phyloP scores from a whole-genome alignment of 2,888 invertebrate species.

The Latrodectus elegans region DNA sequence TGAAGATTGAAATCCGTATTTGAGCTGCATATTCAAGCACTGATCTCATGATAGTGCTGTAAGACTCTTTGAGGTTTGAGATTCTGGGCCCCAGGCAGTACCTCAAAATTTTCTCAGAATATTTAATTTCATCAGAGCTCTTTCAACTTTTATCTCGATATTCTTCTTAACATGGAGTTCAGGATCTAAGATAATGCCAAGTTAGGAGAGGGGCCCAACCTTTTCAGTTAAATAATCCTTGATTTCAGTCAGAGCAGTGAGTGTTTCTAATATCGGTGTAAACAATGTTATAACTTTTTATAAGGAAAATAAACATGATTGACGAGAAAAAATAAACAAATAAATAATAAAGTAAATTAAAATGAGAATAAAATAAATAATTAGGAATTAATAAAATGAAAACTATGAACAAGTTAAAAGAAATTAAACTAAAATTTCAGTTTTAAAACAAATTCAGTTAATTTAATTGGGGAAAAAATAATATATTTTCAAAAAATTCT shows the following conservation, averaged over 20 bases:
- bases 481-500: too few species aligned
- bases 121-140: neutral
- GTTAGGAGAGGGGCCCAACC: neutral
- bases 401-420: too few species aligned
- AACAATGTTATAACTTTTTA: slow-evolving; percentile 3
- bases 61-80: neutral
- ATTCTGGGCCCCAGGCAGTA: neutral
- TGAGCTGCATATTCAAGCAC: slow-evolving; percentile 16
- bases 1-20: slow-evolving; percentile 1
- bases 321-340: too few species aligned
- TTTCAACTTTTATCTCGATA: neutral
- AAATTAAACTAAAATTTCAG: too few species aligned
- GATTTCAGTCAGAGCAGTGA: neutral
- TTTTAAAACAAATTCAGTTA: too few species aligned
- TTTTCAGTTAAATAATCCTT: neutral
- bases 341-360: too few species aligned
- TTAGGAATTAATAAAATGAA: too few species aligned
- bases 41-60: neutral
- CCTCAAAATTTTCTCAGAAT: neutral
- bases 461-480: too few species aligned
- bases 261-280: slow-evolving; percentile 4
- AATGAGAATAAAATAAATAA: too few species aligned
- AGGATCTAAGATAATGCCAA: neutral
- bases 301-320: too few species aligned
- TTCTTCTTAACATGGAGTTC: slow-evolving; percentile 7